Conservation (phyloP, 2,888 invertebrate species). For the Hoplodrina ambigua region DNA sequence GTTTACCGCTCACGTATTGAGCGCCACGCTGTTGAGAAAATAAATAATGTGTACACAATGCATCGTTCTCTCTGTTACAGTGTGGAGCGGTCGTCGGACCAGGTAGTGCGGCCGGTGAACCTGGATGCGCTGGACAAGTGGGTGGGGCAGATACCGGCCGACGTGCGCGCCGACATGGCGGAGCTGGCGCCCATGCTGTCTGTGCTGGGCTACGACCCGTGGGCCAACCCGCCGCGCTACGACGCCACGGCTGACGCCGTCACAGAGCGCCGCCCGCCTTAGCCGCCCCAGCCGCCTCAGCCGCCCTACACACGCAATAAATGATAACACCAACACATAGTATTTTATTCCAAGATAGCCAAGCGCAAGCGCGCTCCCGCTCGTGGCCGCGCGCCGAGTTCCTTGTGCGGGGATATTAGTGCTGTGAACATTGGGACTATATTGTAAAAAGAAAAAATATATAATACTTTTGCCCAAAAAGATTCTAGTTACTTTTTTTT, state of each 20-base stretch:
- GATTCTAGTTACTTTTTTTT: conserved; percentile 7
- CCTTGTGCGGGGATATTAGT: conserved; percentile 9
- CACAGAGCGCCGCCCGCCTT: conserved; percentile 62
- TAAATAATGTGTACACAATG: too few relatives aligned
- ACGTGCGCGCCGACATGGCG: conserved; percentile 98
- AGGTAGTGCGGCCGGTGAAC: conserved; percentile 99
- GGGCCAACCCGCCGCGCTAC: conserved; percentile 98
- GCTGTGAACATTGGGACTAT: conserved; percentile 28
- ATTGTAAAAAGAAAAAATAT: conserved; percentile 36
- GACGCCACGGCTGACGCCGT: conserved; percentile 91
- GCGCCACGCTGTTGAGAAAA: too few relatives aligned
- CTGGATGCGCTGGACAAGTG: conserved; percentile 98
- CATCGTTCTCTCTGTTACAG: conserved; percentile 85
- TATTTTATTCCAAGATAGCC: conserved; percentile 86
- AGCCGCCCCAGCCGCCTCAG: conserved; percentile 57
- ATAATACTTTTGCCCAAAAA: conserved; percentile 21
- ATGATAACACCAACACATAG: conserved; percentile 30
- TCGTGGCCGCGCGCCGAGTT: neutral
- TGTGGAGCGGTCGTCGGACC: conserved; percentile 99
- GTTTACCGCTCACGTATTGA: too few relatives aligned
- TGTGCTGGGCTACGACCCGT: conserved; percentile 98
- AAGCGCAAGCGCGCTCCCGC: conserved; percentile 81
- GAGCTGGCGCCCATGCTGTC: conserved; percentile 98
- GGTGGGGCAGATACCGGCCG: conserved; percentile 97
- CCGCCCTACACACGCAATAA: conserved; percentile 47